These are phyloP conservation scores for Delichon dasypus DNA, from an alignment of 2,797 vertebrate species.

Conservation along the genomic window DNA sequence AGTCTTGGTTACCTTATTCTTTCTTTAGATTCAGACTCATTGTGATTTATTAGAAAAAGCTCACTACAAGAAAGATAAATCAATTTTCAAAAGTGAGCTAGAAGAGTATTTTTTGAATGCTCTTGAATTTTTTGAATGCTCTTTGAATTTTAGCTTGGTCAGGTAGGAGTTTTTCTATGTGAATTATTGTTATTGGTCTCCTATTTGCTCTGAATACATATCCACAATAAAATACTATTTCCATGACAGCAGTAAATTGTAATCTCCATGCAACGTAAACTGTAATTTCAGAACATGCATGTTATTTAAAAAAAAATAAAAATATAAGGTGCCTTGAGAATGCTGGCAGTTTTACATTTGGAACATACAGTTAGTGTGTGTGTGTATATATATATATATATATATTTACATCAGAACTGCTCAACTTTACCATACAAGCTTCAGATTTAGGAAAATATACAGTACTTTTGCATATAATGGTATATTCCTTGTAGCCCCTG, in stretches of 20 bases:
- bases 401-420: slow-evolving; percentile 83
- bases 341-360: slow-evolving; percentile 86
- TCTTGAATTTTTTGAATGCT: no score
- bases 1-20: neutral
- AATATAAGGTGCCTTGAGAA: slow-evolving; percentile 85
- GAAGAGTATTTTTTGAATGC: slow-evolving; percentile 41
- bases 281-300: slow-evolving; percentile 84
- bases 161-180: slow-evolving; percentile 28
- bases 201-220: slow-evolving; percentile 79
- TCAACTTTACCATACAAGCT: slow-evolving; percentile 80
- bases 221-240: slow-evolving; percentile 79
- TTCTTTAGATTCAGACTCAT: slow-evolving; percentile 19
- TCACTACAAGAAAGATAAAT: slow-evolving; percentile 39
- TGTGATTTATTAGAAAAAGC: slow-evolving; percentile 19
- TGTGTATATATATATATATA: neutral
- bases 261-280: slow-evolving; percentile 84
- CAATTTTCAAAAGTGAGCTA: slow-evolving; percentile 35
- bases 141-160: slow-evolving; percentile 62
- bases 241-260: slow-evolving; percentile 78
- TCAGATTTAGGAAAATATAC: slow-evolving; percentile 90
- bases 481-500: slow-evolving; percentile 92
- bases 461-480: slow-evolving; percentile 89
- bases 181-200: slow-evolving; percentile 60
- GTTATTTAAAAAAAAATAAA: slow-evolving; percentile 82
- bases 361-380: slow-evolving; percentile 80